A percentile compares a stretch with the other conserved stretches of the same genome.
Conservation (phyloP, 1,140 invertebrate genomes). For the Chironomus striatipennis region DNA sequence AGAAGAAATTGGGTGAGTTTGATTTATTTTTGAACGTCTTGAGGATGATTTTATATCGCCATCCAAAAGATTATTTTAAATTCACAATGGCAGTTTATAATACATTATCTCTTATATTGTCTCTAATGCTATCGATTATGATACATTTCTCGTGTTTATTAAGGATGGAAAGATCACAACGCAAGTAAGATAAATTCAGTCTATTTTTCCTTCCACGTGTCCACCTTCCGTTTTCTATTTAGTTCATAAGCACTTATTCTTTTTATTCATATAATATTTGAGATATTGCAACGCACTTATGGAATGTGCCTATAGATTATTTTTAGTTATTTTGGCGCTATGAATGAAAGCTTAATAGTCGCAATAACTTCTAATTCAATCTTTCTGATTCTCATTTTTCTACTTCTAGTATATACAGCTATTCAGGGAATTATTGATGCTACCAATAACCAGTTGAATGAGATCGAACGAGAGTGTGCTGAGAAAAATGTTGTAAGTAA, state of each 20-base stretch:
- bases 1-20: conserved; percentile 38
- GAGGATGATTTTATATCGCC: no score
- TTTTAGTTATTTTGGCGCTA: no score
- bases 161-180: conserved; percentile 63
- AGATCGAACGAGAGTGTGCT: conserved; percentile 36
- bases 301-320: neutral
- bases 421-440: conserved; percentile 42
- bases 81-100: conserved; percentile 16
- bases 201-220: no score
- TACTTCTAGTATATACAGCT: conserved; percentile 37
- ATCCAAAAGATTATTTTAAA: conserved; percentile 22
- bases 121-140: neutral
- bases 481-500: neutral
- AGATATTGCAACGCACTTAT: no score
- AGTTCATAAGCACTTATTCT: no score
- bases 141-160: conserved; percentile 25
- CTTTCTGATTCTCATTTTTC: neutral
- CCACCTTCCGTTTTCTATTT: no score
- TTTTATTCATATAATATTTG: no score
- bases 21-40: neutral
- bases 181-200: conserved; percentile 51
- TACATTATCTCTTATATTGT: neutral
- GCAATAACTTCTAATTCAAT: neutral
- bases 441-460: conserved; percentile 40
- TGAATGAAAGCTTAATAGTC: no score